Evolutionary conservation across 92 coral and sea anemone genomes (phyloP).

Genomic region (Palythoa grandis): DNA sequence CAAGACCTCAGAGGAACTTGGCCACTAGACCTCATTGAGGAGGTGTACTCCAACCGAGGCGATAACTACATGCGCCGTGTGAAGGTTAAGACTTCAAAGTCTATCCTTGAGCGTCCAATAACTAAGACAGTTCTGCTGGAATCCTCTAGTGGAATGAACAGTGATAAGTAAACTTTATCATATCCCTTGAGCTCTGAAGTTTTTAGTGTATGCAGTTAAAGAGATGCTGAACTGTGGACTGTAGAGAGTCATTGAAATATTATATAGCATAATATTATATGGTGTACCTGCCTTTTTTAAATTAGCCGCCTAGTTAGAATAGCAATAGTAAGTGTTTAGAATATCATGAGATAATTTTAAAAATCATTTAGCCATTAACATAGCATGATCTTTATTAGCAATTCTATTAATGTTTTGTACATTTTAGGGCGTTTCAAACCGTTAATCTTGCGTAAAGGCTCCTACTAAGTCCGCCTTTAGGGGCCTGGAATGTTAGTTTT

Average conservation of each 20-base stretch:
- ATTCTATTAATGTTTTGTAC: not conserved
- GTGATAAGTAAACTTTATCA: constrained; percentile 12
- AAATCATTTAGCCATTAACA: constrained; percentile 14
- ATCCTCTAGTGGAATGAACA: constrained; percentile 8
- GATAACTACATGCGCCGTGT: constrained; percentile 59
- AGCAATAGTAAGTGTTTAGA: not conserved
- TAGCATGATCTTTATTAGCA: constrained; percentile 20
- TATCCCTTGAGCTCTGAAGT: constrained; percentile 12
- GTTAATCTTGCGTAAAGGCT: constrained; percentile 18
- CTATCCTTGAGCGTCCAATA: constrained; percentile 49
- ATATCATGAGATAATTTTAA: not conserved
- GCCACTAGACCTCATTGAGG: constrained; percentile 54
- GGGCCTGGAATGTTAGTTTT: constrained; percentile 41
- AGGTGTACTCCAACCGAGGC: constrained; percentile 50
- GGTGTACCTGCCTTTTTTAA: not conserved
- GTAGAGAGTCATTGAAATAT: not conserved
- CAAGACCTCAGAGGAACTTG: constrained; percentile 49
- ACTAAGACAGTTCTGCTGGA: constrained; percentile 49
- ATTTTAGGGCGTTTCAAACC: constrained; percentile 31
- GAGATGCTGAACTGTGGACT: constrained; percentile 21
- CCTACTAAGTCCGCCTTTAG: constrained; percentile 26
- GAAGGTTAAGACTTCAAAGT: constrained; percentile 51
- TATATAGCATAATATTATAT: not conserved
- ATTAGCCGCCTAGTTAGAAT: not conserved
- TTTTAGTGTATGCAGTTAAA: constrained; percentile 10